phyloP scores from a whole-genome alignment of 2,888 invertebrate genomes.

The Priapulus caudatus region DNA sequence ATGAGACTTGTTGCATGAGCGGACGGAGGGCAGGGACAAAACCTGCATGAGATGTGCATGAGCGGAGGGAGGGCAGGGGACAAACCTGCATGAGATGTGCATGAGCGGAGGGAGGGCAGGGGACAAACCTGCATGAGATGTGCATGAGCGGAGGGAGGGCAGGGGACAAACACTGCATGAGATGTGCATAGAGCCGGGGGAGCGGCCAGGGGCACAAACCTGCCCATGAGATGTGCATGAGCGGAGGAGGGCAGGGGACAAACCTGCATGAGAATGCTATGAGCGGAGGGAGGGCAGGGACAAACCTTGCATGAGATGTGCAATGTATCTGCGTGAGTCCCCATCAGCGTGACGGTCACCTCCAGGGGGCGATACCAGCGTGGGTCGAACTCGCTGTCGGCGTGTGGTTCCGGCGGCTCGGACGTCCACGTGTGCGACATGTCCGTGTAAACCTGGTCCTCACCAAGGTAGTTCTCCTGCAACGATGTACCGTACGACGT shows the following conservation, averaged over 20 bases:
- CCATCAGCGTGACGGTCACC: slow-evolving; percentile 78
- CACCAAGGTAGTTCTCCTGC: slow-evolving; percentile 90
- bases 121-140: no score
- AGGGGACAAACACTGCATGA: no score
- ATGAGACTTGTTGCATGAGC: no score
- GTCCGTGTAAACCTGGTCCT: slow-evolving; percentile 83
- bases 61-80: not conserved
- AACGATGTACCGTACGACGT: no score
- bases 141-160: no score
- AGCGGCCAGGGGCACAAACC: no score
- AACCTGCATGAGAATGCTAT: slow-evolving; percentile 77
- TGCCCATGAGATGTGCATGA: no score
- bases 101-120: slow-evolving; percentile 91
- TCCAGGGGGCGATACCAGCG: slow-evolving; percentile 75
- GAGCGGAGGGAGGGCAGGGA: slow-evolving; percentile 93
- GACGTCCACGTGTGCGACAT: slow-evolving; percentile 35
- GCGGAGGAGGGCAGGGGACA: slow-evolving; percentile 7
- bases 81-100: slow-evolving; percentile 71
- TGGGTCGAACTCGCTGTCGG: slow-evolving; percentile 54
- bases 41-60: no score
- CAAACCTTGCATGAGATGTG: no score
- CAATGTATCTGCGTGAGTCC: no score
- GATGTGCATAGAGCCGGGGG: no score
- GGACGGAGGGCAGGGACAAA: not conserved
- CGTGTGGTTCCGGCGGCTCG: not conserved